phyloP scores from a whole-genome alignment of 2,797 vertebrate species.

The Calcarius lapponicus region DNA sequence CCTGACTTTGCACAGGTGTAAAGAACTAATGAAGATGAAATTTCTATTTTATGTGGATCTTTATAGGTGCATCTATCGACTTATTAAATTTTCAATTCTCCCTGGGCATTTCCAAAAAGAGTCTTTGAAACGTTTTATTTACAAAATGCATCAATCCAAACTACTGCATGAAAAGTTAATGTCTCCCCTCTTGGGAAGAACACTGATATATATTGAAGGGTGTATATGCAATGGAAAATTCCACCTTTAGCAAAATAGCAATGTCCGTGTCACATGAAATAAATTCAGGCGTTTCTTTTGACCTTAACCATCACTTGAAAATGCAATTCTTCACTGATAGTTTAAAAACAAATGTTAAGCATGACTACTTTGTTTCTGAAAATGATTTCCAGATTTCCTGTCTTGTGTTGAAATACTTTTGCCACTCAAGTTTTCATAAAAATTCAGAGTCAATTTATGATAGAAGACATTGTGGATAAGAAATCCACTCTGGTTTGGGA shows the following conservation, averaged over 20 bases:
- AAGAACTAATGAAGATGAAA: background rate
- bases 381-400: background rate
- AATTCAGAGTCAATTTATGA: background rate
- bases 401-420: background rate
- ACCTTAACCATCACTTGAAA: background rate
- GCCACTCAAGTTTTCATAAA: background rate
- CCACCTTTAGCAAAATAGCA: background rate
- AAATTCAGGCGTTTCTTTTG: background rate
- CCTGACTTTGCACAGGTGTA: background rate
- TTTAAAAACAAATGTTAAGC: background rate
- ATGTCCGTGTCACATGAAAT: background rate
- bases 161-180: background rate
- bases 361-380: background rate
- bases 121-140: background rate
- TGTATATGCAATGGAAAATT: background rate
- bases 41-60: background rate
- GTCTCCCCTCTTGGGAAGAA: background rate
- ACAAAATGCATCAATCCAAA: background rate
- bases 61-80: background rate
- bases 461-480: background rate
- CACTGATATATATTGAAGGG: background rate
- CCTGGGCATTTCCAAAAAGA: background rate
- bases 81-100: background rate
- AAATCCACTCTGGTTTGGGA: background rate
- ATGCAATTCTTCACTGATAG: background rate